Base-by-base conservation (phyloP, 2,797 vertebrate species). In the Heteromormyrus szaboi region DNA sequence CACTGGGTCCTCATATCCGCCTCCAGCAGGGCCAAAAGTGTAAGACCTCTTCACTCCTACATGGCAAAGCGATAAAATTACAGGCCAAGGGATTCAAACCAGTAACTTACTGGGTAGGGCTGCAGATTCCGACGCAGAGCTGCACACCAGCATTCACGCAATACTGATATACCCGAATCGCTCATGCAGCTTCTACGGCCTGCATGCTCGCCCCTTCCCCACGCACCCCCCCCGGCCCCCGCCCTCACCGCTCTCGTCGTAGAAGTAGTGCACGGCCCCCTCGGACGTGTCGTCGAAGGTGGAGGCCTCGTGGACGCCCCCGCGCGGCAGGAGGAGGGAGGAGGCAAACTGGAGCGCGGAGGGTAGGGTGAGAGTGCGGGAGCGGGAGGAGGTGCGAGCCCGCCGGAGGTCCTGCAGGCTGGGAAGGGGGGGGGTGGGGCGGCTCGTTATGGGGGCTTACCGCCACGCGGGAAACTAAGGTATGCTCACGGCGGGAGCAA, bases 251-350 rank as follows among this genome's bases (percentile, higher is more conserved):
- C 97, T 97, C 93, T 98, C 97, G 0, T 98, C 97, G 1, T 95
- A 97, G 93, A 98, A 98, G 92, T 98, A 98, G 93, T 98, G 97
- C 92, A 98, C 95, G 0, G 97, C 97, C 0, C 97, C 97, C 92
- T 98, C 97, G 0, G 97, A 96, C 3, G 97, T 98, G 94, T 98
- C 97, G 0, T 98, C 97, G 0, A 98, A 98, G 85, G 96, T 97
- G 91, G 97, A 97, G 90, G 97, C 97, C 92, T 98, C 97, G 0
- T 98, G 97, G 89, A 98, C 95, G 0, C 97, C 97, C 0, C 96
- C 96, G 22, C 97, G 96, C 0, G 97, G 96, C 72, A 98, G 93
- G 22, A 98, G 93, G 90, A 98, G 94, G 0, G 97, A 97, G 65
- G 97, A 97, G 86, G 97, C 97, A 0, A 98, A 98, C 94, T 98